These are phyloP conservation scores for Peromyscus aztecus DNA, from an alignment of 2,797 vertebrate genomes.

Conservation along the genomic window DNA sequence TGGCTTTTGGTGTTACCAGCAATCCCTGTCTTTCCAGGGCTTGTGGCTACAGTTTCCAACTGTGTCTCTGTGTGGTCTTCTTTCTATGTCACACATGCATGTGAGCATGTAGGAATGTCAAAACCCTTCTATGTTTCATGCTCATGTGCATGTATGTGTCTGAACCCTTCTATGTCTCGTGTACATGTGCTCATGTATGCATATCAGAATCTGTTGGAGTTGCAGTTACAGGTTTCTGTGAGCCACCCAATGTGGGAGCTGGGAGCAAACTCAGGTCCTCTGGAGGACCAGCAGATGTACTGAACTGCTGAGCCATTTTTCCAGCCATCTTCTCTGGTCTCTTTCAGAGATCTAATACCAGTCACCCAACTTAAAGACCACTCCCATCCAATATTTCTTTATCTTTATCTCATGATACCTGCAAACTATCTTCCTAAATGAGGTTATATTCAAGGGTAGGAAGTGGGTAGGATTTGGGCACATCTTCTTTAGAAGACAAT, in stretches of 20 bases:
- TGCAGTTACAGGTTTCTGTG: neutral
- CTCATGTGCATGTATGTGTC: neutral
- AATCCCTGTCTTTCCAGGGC: neutral
- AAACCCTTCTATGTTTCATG: neutral
- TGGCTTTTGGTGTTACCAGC: neutral
- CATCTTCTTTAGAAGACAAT: neutral
- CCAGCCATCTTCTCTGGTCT: neutral
- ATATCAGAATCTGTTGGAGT: neutral
- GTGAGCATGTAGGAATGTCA: no score
- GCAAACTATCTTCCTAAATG: conserved; percentile 5
- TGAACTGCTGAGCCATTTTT: neutral
- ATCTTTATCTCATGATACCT: neutral
- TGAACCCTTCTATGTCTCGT: neutral
- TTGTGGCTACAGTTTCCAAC: neutral
- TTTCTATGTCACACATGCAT: neutral
- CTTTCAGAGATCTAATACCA: neutral
- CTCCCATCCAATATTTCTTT: neutral
- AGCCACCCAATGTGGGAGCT: neutral
- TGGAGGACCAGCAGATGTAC: neutral
- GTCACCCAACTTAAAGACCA: neutral
- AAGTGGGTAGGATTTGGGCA: neutral
- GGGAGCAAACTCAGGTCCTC: neutral
- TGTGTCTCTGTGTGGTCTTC: neutral
- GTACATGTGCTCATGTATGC: neutral
- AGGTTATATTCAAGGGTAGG: neutral